phyloP scores from a whole-genome alignment of 2,888 invertebrate species.

The Holacanthella duospinosa region DNA sequence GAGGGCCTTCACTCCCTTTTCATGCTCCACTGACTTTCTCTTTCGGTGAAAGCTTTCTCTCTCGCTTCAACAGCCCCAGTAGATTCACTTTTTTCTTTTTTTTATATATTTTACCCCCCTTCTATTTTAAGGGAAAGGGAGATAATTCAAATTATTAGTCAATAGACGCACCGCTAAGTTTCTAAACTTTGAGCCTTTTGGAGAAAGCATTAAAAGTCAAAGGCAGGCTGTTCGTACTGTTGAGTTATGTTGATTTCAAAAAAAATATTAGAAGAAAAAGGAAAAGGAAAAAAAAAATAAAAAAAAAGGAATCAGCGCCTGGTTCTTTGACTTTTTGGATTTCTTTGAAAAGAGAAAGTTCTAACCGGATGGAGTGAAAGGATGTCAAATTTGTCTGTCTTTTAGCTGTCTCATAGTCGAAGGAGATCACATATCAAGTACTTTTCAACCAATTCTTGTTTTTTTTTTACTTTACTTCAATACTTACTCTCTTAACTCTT shows the following conservation, averaged over 20 bases:
- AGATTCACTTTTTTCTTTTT: too few species aligned
- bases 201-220: neutral
- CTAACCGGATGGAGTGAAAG: neutral
- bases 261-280: too few species aligned
- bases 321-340: too few species aligned
- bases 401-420: too few species aligned
- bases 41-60: neutral
- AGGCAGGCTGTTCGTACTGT: too few species aligned
- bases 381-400: neutral
- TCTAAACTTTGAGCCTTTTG: neutral
- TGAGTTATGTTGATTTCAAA: neutral
- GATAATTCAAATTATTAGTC: neutral
- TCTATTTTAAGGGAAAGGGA: too few species aligned
- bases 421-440: neutral
- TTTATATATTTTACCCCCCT: too few species aligned
- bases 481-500: neutral
- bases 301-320: neutral
- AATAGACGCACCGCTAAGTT: too few species aligned
- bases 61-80: neutral
- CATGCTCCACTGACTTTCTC: neutral
- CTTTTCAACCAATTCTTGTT: too few species aligned
- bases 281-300: too few species aligned
- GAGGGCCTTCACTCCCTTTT: neutral
- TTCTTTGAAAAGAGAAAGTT: neutral
- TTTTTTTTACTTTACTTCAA: too few species aligned